phyloP scores from a whole-genome alignment of 2,113 vertebrate genomes.

The Pica pica region DNA sequence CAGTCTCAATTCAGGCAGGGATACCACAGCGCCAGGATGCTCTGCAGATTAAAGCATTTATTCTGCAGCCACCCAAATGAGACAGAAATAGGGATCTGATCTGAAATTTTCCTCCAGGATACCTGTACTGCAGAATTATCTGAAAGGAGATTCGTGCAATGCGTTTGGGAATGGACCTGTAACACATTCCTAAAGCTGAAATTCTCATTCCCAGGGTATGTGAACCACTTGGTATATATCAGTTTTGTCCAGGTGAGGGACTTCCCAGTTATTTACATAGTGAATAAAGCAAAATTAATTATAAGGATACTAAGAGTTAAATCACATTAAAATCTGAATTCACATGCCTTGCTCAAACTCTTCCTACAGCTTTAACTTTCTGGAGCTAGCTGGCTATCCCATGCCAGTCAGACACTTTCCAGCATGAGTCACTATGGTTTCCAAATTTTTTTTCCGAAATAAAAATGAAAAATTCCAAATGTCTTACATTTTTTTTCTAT shows the following conservation, averaged over 20 bases:
- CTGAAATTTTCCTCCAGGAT: neutral
- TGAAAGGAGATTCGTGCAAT: neutral
- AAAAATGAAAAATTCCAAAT: slow-evolving; percentile 53
- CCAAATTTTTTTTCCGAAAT: slow-evolving; percentile 58
- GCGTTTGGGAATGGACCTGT: neutral
- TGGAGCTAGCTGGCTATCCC: slow-evolving; percentile 18
- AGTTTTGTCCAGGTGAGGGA: neutral
- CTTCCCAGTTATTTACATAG: neutral
- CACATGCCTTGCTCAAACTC: neutral
- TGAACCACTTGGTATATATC: neutral
- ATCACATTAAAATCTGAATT: neutral
- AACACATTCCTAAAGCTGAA: neutral
- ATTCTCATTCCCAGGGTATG: neutral
- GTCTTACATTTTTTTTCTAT: slow-evolving; percentile 55
- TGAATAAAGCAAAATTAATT: neutral
- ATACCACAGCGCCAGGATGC: neutral
- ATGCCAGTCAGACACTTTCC: slow-evolving; percentile 58
- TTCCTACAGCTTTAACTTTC: neutral
- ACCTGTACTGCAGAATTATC: neutral
- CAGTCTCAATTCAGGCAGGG: neutral
- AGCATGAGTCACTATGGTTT: slow-evolving; percentile 45
- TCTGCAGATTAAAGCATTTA: neutral
- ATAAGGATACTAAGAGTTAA: neutral
- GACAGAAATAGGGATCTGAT: neutral
- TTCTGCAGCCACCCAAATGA: neutral